These are phyloP conservation scores for Spea hammondii DNA, from an alignment of 2,797 vertebrate species.

Conservation along the genomic window DNA sequence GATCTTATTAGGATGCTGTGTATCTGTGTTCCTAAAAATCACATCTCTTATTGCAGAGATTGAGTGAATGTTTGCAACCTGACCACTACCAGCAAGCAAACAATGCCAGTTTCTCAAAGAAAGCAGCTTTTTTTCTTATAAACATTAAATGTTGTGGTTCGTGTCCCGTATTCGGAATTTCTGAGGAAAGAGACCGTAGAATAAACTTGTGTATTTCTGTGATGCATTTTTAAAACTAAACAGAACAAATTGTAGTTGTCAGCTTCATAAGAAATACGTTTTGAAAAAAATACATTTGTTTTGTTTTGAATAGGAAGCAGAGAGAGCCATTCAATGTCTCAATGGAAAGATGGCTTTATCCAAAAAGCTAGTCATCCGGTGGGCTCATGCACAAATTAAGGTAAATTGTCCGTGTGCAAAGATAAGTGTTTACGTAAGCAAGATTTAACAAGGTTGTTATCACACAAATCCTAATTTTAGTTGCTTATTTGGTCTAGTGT, in stretches of 20 bases:
- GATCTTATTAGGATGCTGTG: too few relatives aligned
- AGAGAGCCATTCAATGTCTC: constrained; percentile 92
- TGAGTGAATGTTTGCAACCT: neutral
- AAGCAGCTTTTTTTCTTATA: too few relatives aligned
- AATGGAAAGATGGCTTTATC: constrained; percentile 96
- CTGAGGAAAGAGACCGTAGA: neutral
- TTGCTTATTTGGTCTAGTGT: too few relatives aligned
- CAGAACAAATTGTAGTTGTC: too few relatives aligned
- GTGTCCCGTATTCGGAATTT: too few relatives aligned
- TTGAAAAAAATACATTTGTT: neutral
- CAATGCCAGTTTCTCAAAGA: too few relatives aligned
- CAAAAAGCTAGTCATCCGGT: constrained; percentile 94
- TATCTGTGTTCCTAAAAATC: too few relatives aligned
- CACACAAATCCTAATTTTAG: too few relatives aligned
- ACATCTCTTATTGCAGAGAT: neutral
- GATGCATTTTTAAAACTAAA: neutral
- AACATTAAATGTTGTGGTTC: too few relatives aligned
- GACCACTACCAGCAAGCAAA: too few relatives aligned
- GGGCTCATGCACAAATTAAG: constrained; percentile 92
- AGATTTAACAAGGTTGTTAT: too few relatives aligned
- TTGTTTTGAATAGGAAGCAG: constrained; percentile 80
- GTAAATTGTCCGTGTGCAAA: constrained; percentile 55
- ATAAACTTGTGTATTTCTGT: neutral
- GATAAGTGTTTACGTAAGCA: too few relatives aligned
- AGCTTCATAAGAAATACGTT: neutral